A percentile compares a stretch with the other conserved stretches of the same genome.
These are phyloP conservation scores for Microcebus murinus DNA, from an alignment of 2,113 vertebrate genomes.

Conservation along the genomic window DNA sequence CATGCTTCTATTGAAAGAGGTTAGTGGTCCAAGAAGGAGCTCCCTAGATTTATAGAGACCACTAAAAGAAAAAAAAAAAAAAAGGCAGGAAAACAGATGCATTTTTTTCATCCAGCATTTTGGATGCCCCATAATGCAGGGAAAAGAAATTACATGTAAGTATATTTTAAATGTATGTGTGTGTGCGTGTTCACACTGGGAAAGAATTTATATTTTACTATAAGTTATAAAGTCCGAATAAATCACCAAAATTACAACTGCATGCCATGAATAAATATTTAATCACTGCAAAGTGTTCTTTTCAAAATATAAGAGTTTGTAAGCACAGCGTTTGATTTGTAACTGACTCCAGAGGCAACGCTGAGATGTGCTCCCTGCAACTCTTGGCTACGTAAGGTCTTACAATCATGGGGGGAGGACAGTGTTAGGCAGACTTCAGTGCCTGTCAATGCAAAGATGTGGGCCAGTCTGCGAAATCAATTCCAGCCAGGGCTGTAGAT, in stretches of 20 bases:
- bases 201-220: conserved; percentile 81
- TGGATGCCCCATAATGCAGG: conserved; percentile 75
- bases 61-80: conserved; percentile 68
- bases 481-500: conserved; percentile 84
- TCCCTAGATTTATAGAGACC: conserved; percentile 86
- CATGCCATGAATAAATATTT: conserved; percentile 78
- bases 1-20: conserved; percentile 88
- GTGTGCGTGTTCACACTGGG: conserved; percentile 64
- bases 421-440: background rate
- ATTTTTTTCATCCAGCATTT: conserved; percentile 83
- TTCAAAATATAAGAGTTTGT: conserved; percentile 81
- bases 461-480: conserved; percentile 81
- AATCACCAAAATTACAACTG: conserved; percentile 80
- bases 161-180: background rate
- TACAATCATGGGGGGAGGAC: conserved; percentile 53
- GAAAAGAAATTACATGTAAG: conserved; percentile 77
- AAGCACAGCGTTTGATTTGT: conserved; percentile 83
- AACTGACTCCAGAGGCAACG: conserved; percentile 58
- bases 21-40: conserved; percentile 85
- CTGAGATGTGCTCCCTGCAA: conserved; percentile 44
- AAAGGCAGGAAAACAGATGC: conserved; percentile 82
- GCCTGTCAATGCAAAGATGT: conserved; percentile 45
- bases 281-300: conserved; percentile 83
- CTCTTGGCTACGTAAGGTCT: conserved; percentile 45
- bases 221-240: conserved; percentile 80